Evolutionary conservation across 2,888 invertebrate genomes (phyloP).

Genomic region (Crioceris asparagi): DNA sequence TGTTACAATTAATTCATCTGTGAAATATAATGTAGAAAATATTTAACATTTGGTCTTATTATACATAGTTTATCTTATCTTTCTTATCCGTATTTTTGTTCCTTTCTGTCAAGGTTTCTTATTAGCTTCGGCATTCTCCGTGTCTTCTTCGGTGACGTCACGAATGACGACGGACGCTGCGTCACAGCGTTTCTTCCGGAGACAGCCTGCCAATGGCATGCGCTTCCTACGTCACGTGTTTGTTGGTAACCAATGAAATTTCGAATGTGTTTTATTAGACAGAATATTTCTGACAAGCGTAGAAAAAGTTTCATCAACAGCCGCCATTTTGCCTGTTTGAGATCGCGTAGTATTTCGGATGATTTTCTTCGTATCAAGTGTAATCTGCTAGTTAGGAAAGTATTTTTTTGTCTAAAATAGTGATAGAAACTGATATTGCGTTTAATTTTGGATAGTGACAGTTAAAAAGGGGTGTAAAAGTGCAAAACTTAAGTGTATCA

Average conservation of each 20-base stretch:
- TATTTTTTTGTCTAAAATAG: slow-evolving; percentile 35
- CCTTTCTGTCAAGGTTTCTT: slow-evolving; percentile 11
- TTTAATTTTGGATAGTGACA: slow-evolving; percentile 35
- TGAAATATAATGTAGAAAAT: no score
- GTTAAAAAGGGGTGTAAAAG: slow-evolving; percentile 41
- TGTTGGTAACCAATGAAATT: slow-evolving; percentile 35
- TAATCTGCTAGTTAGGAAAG: slow-evolving; percentile 35
- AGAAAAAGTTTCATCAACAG: slow-evolving; percentile 92
- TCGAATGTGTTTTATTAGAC: slow-evolving; percentile 38
- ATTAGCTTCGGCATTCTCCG: slow-evolving; percentile 15
- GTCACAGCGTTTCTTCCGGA: slow-evolving; percentile 38
- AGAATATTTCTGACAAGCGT: slow-evolving; percentile 81
- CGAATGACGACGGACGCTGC: slow-evolving; percentile 35
- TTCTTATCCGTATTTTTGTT: slow-evolving; percentile 8
- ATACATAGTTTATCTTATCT: slow-evolving; percentile 13
- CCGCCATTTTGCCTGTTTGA: slow-evolving; percentile 86
- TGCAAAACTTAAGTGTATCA: slow-evolving; percentile 51
- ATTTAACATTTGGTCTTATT: no score
- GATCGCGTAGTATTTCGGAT: slow-evolving; percentile 66
- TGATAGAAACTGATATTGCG: slow-evolving; percentile 30
- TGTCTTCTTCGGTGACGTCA: slow-evolving; percentile 29
- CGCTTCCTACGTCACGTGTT: slow-evolving; percentile 39
- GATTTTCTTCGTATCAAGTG: slow-evolving; percentile 59
- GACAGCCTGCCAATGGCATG: slow-evolving; percentile 35
- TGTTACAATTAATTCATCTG: no score